Percentiles rank a stretch among this genome's conserved stretches.
Evolutionary conservation across 2,797 vertebrate genomes (phyloP).

Genomic region (Ibycter americanus): DNA sequence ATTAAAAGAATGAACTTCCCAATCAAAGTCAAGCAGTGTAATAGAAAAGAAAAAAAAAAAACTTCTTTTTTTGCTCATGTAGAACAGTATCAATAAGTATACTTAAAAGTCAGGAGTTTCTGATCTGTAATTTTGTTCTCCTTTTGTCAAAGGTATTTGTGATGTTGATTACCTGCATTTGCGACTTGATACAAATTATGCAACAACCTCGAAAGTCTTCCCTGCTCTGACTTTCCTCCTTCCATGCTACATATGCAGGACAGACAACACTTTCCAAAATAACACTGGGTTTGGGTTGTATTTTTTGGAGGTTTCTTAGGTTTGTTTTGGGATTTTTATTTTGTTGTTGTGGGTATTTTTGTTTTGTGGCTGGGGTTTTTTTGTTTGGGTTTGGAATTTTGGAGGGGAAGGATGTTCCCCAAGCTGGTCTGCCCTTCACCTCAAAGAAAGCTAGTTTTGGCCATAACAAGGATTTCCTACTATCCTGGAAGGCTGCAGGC

Average conservation of each 20-base stretch:
- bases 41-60: not conserved
- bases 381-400: not conserved
- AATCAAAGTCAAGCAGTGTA: not conserved
- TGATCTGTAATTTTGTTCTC: not conserved
- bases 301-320: not conserved
- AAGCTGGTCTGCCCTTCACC: not conserved
- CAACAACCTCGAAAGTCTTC: not conserved
- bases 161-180: not conserved
- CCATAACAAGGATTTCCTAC: not conserved
- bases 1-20: not conserved
- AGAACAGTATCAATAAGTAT: not conserved
- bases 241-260: not conserved
- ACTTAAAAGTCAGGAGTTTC: not conserved
- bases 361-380: not conserved
- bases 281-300: not conserved
- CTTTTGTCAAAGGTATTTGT: not conserved
- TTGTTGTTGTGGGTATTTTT: not conserved
- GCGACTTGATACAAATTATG: not conserved
- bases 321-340: not conserved
- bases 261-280: not conserved
- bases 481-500: not conserved
- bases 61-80: not conserved
- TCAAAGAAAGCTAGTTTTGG: not conserved
- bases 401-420: not conserved
- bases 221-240: not conserved